Conservation (phyloP, 2,888 invertebrate genomes). For the Crossocerus cetratus region DNA sequence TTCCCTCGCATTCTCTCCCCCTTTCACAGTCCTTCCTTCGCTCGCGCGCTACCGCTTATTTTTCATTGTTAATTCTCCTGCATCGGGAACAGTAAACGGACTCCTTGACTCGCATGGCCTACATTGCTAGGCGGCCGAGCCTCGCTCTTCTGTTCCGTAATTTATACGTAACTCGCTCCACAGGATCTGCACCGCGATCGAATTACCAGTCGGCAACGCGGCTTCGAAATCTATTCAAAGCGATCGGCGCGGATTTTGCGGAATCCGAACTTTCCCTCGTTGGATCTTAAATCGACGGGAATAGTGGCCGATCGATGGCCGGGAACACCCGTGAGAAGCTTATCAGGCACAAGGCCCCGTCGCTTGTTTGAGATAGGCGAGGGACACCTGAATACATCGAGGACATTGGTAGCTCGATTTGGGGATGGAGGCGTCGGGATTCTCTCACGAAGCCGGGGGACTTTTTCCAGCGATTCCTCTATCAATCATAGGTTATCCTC, state of each 20-base stretch:
- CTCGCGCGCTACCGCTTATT: constrained; percentile 50
- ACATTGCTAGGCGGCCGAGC: background rate
- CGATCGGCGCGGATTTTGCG: background rate
- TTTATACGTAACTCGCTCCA: constrained; percentile 1
- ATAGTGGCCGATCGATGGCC: too few relatives aligned
- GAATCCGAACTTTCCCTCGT: too few relatives aligned
- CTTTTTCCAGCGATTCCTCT: constrained; percentile 10
- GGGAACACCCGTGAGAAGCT: too few relatives aligned
- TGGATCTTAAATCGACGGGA: too few relatives aligned
- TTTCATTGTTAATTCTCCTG: constrained; percentile 39
- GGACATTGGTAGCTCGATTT: too few relatives aligned
- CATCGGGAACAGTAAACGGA: constrained; percentile 21
- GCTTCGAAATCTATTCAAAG: background rate
- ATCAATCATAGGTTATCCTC: constrained; percentile 45
- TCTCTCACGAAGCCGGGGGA: too few relatives aligned
- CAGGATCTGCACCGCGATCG: background rate
- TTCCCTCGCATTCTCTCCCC: constrained; percentile 8
- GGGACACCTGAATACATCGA: too few relatives aligned
- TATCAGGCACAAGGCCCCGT: too few relatives aligned
- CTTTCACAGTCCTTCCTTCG: too few relatives aligned
- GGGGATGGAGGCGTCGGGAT: too few relatives aligned
- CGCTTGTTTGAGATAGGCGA: too few relatives aligned
- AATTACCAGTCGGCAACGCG: background rate
- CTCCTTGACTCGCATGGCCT: background rate
- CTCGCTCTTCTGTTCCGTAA: background rate